Conservation (phyloP, 2,888 invertebrate species). For the Diaperis boleti region DNA sequence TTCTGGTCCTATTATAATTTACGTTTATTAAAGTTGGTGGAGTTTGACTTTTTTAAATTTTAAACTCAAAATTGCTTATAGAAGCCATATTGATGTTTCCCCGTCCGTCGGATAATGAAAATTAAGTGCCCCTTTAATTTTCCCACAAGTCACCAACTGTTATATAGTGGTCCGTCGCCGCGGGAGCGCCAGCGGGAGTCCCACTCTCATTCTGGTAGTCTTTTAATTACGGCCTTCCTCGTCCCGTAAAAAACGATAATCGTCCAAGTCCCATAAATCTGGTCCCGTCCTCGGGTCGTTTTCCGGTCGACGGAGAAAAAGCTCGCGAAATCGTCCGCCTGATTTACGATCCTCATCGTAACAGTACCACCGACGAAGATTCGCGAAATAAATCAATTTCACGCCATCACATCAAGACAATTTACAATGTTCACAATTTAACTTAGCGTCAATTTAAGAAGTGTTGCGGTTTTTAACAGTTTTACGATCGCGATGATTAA, state of each 20-base stretch:
- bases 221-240: constrained; percentile 1
- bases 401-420: constrained; percentile 11
- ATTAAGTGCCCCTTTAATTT: background rate
- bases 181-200: constrained; percentile 3
- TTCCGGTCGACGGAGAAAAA: background rate
- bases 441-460: too few relatives aligned
- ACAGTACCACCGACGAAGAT: constrained; percentile 23
- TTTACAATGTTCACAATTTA: too few relatives aligned
- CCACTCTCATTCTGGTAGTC: background rate
- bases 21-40: too few relatives aligned
- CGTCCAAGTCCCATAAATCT: background rate
- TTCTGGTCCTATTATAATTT: too few relatives aligned
- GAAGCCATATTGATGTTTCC: too few relatives aligned
- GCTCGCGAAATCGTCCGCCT: background rate
- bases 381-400: constrained; percentile 38
- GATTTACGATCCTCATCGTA: constrained; percentile 2
- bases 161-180: background rate
- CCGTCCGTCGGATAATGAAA: background rate
- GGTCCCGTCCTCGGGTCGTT: too few relatives aligned
- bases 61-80: too few relatives aligned
- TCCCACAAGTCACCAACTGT: background rate
- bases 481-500: too few relatives aligned
- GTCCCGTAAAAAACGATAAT: constrained; percentile 1
- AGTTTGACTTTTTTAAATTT: too few relatives aligned
- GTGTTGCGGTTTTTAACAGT: too few relatives aligned